These are phyloP conservation scores for Onychomys leucogaster DNA, from an alignment of 2,797 vertebrate species.

Conservation along the genomic window DNA sequence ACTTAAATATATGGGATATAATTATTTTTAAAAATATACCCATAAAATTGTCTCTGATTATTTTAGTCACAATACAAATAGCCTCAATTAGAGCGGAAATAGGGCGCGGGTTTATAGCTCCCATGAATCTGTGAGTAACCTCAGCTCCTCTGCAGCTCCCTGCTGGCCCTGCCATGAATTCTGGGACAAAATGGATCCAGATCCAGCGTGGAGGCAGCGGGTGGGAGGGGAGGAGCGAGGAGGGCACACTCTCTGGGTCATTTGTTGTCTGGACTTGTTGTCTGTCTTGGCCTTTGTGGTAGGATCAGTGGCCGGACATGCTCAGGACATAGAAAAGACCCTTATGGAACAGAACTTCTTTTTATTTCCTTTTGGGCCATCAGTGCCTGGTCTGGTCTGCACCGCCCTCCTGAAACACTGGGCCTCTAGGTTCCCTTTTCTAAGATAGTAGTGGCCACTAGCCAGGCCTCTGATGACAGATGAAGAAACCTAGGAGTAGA, in stretches of 20 bases:
- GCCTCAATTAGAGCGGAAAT: conserved; percentile 84
- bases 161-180: background rate
- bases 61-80: conserved; percentile 84
- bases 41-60: conserved; percentile 84
- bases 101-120: conserved; percentile 72
- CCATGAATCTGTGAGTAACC: conserved; percentile 77
- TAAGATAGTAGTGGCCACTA: background rate
- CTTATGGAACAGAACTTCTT: background rate
- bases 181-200: fast-evolving
- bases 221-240: background rate
- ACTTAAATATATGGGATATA: conserved; percentile 76
- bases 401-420: background rate
- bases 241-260: fast-evolving
- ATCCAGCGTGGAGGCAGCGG: background rate
- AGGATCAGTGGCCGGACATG: background rate
- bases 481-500: background rate
- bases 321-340: background rate
- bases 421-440: background rate
- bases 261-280: background rate
- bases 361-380: background rate
- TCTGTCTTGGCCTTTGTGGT: background rate
- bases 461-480: background rate
- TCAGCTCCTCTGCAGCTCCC: conserved; percentile 34
- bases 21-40: conserved; percentile 81
- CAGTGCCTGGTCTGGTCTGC: background rate